Conservation (phyloP, 2,797 vertebrate species). For the Lithobates pipiens region DNA sequence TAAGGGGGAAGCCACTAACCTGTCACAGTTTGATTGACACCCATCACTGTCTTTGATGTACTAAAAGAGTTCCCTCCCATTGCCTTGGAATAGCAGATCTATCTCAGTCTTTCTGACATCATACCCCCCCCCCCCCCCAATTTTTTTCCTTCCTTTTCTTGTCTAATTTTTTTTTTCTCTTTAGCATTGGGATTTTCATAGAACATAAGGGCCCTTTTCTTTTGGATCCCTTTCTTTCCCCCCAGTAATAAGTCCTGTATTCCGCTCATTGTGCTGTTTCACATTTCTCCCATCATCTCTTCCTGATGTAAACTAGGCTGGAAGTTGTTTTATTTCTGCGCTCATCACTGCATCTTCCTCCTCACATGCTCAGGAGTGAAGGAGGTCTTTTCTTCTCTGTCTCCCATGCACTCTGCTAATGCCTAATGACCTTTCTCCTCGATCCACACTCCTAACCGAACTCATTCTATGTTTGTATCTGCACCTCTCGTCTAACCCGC, state of each 20-base stretch:
- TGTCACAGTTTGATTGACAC: conserved; percentile 13
- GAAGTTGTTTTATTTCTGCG: conserved; percentile 18
- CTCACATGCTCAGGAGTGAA: neutral
- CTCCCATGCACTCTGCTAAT: neutral
- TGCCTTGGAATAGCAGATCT: neutral
- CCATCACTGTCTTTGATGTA: conserved; percentile 17
- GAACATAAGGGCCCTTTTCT: conserved; percentile 3
- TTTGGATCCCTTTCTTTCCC: neutral
- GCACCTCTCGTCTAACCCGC: neutral
- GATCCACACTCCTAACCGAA: neutral
- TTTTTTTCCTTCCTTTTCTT: neutral
- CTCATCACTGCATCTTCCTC: conserved; percentile 4
- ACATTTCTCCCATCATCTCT: neutral
- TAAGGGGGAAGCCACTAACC: neutral
- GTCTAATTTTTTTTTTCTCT: neutral
- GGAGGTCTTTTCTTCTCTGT: neutral
- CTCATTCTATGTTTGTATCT: neutral
- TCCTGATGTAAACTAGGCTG: neutral
- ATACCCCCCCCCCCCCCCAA: neutral
- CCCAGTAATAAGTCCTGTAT: neutral
- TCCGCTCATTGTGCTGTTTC: neutral
- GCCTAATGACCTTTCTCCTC: neutral
- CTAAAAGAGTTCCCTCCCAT: neutral
- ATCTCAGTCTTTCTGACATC: neutral
- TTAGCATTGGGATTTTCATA: neutral